A percentile compares a stretch with the other conserved stretches of the same genome.
Conservation (phyloP, 2,797 vertebrate genomes). For the Heliangelus exortis region DNA sequence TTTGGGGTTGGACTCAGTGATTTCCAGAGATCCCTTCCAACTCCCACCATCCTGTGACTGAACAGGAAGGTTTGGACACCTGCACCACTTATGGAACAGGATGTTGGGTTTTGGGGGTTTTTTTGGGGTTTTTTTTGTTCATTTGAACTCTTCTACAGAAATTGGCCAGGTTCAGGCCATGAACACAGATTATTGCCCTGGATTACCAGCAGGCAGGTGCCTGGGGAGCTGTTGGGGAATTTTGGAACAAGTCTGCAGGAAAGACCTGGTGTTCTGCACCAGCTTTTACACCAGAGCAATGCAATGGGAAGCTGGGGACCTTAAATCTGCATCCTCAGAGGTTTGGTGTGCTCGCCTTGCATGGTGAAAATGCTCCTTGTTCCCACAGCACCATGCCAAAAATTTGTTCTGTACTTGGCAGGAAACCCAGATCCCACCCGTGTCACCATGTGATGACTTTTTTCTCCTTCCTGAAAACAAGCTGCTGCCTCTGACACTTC, state of each 20-base stretch:
- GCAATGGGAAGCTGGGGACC: rapidly evolving
- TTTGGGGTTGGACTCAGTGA: no score
- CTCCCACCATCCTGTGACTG: no score
- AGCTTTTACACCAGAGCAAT: background rate
- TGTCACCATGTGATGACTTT: background rate
- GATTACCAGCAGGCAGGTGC: background rate
- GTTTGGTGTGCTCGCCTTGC: background rate
- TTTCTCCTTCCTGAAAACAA: background rate
- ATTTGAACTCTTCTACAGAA: background rate
- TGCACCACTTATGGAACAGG: background rate
- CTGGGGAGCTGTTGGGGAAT: background rate
- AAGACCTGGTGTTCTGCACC: background rate
- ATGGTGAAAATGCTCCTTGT: background rate
- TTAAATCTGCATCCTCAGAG: background rate
- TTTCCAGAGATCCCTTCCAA: no score
- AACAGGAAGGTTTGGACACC: background rate
- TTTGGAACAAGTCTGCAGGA: background rate
- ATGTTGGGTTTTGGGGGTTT: no score
- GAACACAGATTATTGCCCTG: background rate
- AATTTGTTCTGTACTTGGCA: background rate
- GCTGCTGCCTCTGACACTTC: background rate
- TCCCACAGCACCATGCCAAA: background rate
- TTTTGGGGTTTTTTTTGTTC: background rate
- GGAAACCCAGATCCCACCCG: background rate
- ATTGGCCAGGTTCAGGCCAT: background rate